Base-by-base conservation (phyloP, 2,888 invertebrate species). In the Notocelia uddmanniana region DNA sequence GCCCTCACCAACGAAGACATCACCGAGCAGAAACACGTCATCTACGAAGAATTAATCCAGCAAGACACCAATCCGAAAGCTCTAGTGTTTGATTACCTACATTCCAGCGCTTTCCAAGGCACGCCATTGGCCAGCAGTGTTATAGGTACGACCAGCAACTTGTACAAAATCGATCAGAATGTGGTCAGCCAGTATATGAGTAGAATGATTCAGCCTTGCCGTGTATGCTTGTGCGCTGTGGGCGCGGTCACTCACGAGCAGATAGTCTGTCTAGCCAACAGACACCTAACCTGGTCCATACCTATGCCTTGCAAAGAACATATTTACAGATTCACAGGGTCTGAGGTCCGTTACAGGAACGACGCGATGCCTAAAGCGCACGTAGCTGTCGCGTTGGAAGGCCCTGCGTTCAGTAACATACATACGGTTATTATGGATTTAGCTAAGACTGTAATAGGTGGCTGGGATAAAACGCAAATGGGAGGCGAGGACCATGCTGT, bases 371-470 rank as follows among this genome's bases (percentile, higher is more conserved):
- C 98, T 0, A 93, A 97, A 74, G 98, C 97, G 0, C 98, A 99
- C 84, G 94, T 98, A 41, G 98, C 99, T 0, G 90, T 99, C 34
- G 98, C 98, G 13, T 96, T 99, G 13, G 98, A 99, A 90, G 97
- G 98, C 0, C 97, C 98, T 69, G 97, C 98, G 41, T 98, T 98
- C 97, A 95, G 96, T 55, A 96, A 98, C 86, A 95, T 97, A 1
- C 99, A 99, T 85, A 98, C 97, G 83, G 95, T 99, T 77, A 97
- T 98, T 11, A 94, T 99, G 82, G 98, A 99, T 96, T 96, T 99
- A 6, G 99, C 98, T 18, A 97, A 97, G 78, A 97, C 97, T 0
- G 88, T 98, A 66, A 95, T 99, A 77, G 99, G 99, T 9, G 97
- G 97, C 6, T 97, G 97, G 97, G 97, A 97, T 85, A 95, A 96